A percentile compares a stretch with the other conserved stretches of the same genome.
phyloP scores from a whole-genome alignment of 1,140 invertebrate genomes.

The Caenorhabditis inopinata region DNA sequence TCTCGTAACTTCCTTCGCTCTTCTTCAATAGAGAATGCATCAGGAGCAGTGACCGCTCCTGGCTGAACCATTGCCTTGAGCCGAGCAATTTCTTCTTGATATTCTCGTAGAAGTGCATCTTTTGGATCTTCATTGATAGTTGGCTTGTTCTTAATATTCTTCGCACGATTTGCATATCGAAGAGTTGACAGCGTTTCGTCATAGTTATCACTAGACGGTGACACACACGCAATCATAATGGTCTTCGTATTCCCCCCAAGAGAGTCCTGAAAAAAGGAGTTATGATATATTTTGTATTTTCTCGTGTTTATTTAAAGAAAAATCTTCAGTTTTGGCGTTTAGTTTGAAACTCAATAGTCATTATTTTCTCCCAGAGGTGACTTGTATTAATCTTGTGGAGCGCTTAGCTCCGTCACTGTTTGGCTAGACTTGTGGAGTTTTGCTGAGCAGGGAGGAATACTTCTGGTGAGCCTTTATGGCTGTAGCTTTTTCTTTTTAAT shows the following conservation, averaged over 20 bases:
- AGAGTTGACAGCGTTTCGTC: constrained; percentile 78
- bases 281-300: too few relatives aligned
- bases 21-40: constrained; percentile 65
- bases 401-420: too few relatives aligned
- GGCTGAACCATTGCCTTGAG: constrained; percentile 70
- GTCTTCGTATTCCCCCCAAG: constrained; percentile 92
- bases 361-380: too few relatives aligned
- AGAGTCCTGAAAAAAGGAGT: constrained; percentile 75
- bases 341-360: too few relatives aligned
- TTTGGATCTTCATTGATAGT: constrained; percentile 91
- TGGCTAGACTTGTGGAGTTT: too few relatives aligned
- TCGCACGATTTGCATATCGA: constrained; percentile 79
- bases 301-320: too few relatives aligned
- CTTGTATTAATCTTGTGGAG: too few relatives aligned
- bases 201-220: constrained; percentile 79
- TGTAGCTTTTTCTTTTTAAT: too few relatives aligned
- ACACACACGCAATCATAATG: constrained; percentile 90
- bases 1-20: constrained; percentile 68
- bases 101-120: constrained; percentile 82
- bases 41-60: constrained; percentile 35
- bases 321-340: too few relatives aligned
- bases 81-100: constrained; percentile 87
- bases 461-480: too few relatives aligned
- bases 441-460: too few relatives aligned
- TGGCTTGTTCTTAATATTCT: constrained; percentile 91